phyloP scores from a whole-genome alignment of 2,888 invertebrate species.

The Chrysopilus asiliformis region DNA sequence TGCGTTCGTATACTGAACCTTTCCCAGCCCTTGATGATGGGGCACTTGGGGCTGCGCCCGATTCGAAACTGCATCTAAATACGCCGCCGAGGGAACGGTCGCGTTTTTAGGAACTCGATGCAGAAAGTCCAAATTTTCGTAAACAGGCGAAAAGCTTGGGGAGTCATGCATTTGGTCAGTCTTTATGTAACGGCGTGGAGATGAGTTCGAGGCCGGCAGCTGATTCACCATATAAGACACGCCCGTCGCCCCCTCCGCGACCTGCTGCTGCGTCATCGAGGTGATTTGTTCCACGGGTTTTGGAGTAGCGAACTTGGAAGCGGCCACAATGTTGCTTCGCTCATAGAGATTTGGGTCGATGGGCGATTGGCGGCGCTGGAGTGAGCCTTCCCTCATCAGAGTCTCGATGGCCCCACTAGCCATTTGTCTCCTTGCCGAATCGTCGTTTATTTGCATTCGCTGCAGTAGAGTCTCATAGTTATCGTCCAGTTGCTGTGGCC shows the following conservation, averaged over 20 bases:
- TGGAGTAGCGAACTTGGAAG: slow-evolving; percentile 64
- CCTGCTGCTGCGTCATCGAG: slow-evolving; percentile 33
- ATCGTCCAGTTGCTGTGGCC: too few species aligned
- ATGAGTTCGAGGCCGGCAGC: slow-evolving; percentile 32
- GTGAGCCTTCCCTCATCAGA: slow-evolving; percentile 44
- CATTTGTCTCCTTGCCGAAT: slow-evolving; percentile 36
- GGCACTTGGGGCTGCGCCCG: slow-evolving; percentile 76
- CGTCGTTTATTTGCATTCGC: slow-evolving; percentile 24
- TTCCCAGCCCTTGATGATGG: slow-evolving; percentile 37
- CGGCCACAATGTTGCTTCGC: slow-evolving; percentile 42
- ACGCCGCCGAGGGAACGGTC: slow-evolving; percentile 18
- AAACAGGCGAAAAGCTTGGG: slow-evolving; percentile 58
- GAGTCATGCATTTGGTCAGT: slow-evolving; percentile 34
- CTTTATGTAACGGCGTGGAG: slow-evolving; percentile 15
- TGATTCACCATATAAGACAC: slow-evolving; percentile 13
- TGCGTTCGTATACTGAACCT: slow-evolving; percentile 17
- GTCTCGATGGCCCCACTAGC: slow-evolving; percentile 52
- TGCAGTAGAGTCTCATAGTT: slow-evolving; percentile 30
- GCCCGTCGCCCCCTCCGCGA: slow-evolving; percentile 23
- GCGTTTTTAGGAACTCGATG: too few species aligned
- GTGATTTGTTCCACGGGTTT: slow-evolving; percentile 43
- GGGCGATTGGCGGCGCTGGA: slow-evolving; percentile 14
- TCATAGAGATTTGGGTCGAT: slow-evolving; percentile 48
- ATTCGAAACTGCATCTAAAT: slow-evolving; percentile 36
- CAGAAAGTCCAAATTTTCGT: slow-evolving; percentile 69